Conservation (phyloP, 2,888 invertebrate species). For the Papilio elwesi region DNA sequence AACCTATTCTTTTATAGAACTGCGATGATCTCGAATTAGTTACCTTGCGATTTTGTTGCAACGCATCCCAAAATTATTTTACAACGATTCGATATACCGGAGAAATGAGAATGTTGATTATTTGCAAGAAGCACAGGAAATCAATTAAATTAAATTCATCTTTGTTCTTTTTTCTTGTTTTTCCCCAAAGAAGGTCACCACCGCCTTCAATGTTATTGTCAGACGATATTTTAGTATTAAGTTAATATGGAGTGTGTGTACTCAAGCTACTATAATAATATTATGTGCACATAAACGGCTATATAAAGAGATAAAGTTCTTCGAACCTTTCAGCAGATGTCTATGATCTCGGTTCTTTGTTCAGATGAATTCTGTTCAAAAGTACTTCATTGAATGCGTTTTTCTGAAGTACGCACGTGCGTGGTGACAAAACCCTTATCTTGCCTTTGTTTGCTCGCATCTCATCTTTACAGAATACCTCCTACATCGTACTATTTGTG, state of each 20-base stretch:
- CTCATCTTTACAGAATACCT: slow-evolving; percentile 39
- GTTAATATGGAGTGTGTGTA: slow-evolving; percentile 16
- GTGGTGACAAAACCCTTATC: slow-evolving; percentile 64
- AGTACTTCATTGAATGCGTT: slow-evolving; percentile 50
- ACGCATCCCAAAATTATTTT: too few relatives aligned
- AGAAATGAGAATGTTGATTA: too few relatives aligned
- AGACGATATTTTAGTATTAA: slow-evolving; percentile 15
- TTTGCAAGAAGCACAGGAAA: background rate
- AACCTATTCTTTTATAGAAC: too few relatives aligned
- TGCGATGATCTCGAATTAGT: too few relatives aligned
- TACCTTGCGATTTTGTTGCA: too few relatives aligned
- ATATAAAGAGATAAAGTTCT: slow-evolving; percentile 2
- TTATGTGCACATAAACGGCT: background rate
- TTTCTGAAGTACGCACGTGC: slow-evolving; percentile 70
- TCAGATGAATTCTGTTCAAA: slow-evolving; percentile 50
- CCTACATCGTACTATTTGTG: slow-evolving; percentile 50
- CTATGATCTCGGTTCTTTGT: slow-evolving; percentile 48
- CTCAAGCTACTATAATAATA: background rate
- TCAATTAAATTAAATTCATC: background rate
- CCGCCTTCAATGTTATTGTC: background rate
- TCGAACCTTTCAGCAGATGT: slow-evolving; percentile 26
- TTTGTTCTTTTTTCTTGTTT: background rate
- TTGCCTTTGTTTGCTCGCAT: slow-evolving; percentile 60
- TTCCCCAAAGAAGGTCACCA: background rate
- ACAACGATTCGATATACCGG: too few relatives aligned